Evolutionary conservation across 1,140 invertebrate genomes (phyloP), one percentile per base, ranked within the genome.

Genomic region (Wiebesia pumilae): DNA sequence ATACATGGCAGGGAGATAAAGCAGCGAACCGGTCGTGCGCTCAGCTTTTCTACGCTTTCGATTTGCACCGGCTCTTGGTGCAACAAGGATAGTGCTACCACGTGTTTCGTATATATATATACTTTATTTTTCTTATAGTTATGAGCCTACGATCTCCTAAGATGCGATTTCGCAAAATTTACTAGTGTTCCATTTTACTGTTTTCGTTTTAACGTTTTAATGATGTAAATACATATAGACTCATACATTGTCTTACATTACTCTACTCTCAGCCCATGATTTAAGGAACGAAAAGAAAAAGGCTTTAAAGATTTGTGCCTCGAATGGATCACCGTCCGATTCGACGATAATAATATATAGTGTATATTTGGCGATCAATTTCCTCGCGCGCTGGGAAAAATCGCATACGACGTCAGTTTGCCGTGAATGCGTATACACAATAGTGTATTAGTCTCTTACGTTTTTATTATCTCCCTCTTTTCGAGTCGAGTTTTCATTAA

Each of bases 361-460:
- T 7, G 65, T 58, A 47, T 35, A 27, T n/a, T 71, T 24, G 51
- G 40, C 75, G 83, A 84, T 65, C 51, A 43, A 40, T 77, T 84
- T 65, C 73, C 82, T 75, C 71, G 33, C 71, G 82, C 82, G 82
- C 54, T 19, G 47, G 19, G 73, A 47, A 84, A 81, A 84, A 79
- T 75, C 69, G 82, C 75, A n/a, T 35, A 75, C 58, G 75, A 79
- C 83, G 58, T 79, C 73, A 30, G 38, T 79, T 78, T 69, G 38
- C 75, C 75, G 58, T 67, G 69, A 30, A 77, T 73, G 54, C n/a
- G 65, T 35, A 33, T 30, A 54, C n/a, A 51, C n/a, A 16, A 47
- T 33, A 14, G 81, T 38, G 43, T n/a, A 69, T 69, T 58, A 47
- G 33, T 75, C 40, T 83, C 7, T 73, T 51, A 38, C 33, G 30